Evolutionary conservation across 2,113 vertebrate species (phyloP).

Genomic region (Pedionomus torquatus): DNA sequence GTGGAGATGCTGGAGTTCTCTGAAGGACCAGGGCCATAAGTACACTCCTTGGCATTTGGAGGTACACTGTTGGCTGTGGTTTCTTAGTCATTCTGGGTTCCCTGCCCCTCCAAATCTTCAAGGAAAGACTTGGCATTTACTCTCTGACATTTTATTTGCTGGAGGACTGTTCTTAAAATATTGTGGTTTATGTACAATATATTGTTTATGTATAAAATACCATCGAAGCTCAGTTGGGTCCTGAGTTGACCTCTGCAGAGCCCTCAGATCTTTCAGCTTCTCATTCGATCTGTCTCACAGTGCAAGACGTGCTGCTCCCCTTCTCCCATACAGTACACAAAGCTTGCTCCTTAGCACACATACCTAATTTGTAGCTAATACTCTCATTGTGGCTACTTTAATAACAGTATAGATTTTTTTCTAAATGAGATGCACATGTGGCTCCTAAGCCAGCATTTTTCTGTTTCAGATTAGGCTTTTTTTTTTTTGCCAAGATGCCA

Average conservation of each 20-base stretch:
- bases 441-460: constrained; percentile 3
- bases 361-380: constrained; percentile 66
- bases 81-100: background rate
- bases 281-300: background rate
- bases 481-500: background rate
- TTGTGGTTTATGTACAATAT: background rate
- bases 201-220: background rate
- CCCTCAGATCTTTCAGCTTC: background rate
- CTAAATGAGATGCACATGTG: constrained; percentile 58
- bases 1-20: background rate
- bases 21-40: background rate
- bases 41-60: background rate
- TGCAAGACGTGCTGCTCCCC: background rate
- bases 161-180: constrained; percentile 3
- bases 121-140: background rate
- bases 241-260: constrained; percentile 28
- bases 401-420: constrained; percentile 44
- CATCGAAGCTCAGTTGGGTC: background rate
- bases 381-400: constrained; percentile 58
- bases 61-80: background rate
- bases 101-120: background rate
- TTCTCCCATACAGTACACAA: background rate
- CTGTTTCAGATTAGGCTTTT: constrained; percentile 29
- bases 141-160: background rate
- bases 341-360: constrained; percentile 14